A percentile compares a stretch with the other conserved stretches of the same genome.
phyloP scores from a whole-genome alignment of 2,113 vertebrate species.

The Thomomys bottae region DNA sequence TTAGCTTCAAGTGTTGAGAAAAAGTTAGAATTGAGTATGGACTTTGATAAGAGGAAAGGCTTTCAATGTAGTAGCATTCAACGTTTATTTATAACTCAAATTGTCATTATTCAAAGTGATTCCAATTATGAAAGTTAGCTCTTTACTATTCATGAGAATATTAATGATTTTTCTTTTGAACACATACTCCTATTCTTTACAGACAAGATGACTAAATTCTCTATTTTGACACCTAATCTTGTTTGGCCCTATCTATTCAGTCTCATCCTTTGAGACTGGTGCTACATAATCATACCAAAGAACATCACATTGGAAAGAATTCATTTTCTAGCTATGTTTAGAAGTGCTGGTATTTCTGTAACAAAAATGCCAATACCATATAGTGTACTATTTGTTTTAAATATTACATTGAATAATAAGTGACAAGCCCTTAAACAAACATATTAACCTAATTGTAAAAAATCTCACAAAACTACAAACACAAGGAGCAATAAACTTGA shows the following conservation, averaged over 20 bases:
- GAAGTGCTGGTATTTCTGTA: conserved; percentile 31
- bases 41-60: conserved; percentile 26
- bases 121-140: conserved; percentile 12
- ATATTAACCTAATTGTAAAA: conserved; percentile 2
- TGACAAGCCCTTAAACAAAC: not conserved
- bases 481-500: not conserved
- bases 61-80: conserved; percentile 4
- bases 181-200: conserved; percentile 25
- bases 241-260: not conserved
- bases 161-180: conserved; percentile 45
- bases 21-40: conserved; percentile 29
- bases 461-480: not conserved
- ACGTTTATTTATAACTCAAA: conserved; percentile 47
- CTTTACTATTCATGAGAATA: conserved; percentile 10
- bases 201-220: conserved; percentile 1
- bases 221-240: conserved; percentile 2
- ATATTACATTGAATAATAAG: conserved; percentile 4
- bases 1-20: conserved; percentile 31
- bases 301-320: conserved; percentile 41
- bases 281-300: not conserved
- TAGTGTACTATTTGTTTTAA: conserved; percentile 7
- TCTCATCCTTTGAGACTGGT: conserved; percentile 24
- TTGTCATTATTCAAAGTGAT: conserved; percentile 33
- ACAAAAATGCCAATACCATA: conserved; percentile 6
- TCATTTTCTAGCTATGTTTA: conserved; percentile 19